These are phyloP conservation scores for Parus major DNA, from an alignment of 2,113 vertebrate genomes.

Conservation along the genomic window DNA sequence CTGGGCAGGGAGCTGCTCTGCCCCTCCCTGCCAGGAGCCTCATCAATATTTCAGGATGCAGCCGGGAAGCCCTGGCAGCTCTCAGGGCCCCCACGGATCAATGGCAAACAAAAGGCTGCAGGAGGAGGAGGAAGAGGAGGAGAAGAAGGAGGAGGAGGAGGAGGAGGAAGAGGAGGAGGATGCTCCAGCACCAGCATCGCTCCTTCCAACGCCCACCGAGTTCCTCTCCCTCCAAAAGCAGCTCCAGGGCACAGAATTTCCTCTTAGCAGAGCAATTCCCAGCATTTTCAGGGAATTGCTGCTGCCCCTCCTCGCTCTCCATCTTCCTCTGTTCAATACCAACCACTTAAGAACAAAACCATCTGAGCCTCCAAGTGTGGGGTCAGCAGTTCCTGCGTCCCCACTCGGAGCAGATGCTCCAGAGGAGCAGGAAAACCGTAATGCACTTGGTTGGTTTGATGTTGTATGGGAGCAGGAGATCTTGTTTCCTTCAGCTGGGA, in stretches of 20 bases:
- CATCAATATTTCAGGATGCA: slow-evolving; percentile 24
- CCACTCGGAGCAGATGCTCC: not conserved
- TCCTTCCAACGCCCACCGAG: not conserved
- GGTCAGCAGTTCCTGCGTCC: not conserved
- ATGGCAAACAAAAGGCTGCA: slow-evolving; percentile 12
- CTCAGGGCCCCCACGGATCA: not conserved
- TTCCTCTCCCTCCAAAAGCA: not conserved
- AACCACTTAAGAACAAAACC: not conserved
- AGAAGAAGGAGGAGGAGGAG: too few species aligned
- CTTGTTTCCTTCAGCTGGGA: slow-evolving; percentile 3
- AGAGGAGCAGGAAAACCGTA: not conserved
- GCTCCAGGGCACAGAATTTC: not conserved
- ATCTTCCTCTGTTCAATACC: not conserved
- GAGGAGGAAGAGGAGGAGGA: not conserved
- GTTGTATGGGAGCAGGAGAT: not conserved
- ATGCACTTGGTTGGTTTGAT: not conserved
- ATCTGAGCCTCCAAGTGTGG: not conserved
- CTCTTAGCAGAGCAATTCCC: not conserved
- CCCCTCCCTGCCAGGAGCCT: not conserved
- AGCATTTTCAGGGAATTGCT: not conserved
- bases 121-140: not conserved
- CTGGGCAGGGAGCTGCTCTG: not conserved
- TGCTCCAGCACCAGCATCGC: not conserved
- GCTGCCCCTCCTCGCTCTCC: not conserved
- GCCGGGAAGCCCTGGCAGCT: slow-evolving; percentile 25